A percentile compares a stretch with the other conserved stretches of the same genome.
phyloP scores from a whole-genome alignment of 35 echinoderm and acorn worm genomes.

The Patiria miniata region DNA sequence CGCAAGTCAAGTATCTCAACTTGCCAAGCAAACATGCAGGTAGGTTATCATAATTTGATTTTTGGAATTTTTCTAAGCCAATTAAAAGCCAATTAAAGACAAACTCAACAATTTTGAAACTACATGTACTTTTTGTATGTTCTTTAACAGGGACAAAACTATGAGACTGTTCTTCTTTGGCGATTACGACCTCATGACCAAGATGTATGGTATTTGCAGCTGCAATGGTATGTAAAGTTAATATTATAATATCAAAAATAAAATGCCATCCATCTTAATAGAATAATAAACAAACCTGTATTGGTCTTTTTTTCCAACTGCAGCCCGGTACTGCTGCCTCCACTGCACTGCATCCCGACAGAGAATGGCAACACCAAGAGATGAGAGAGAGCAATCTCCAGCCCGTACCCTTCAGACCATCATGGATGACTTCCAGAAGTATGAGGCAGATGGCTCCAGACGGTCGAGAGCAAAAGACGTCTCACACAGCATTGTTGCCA shows the following conservation, averaged over 20 bases:
- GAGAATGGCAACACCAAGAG: not conserved
- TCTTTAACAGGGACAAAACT: constrained; percentile 8
- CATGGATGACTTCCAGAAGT: not conserved
- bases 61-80: no score
- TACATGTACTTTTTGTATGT: not conserved
- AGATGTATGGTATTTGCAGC: constrained; percentile 30
- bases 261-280: no score
- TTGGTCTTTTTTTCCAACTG: no score
- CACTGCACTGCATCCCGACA: not conserved
- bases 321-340: not conserved
- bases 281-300: no score
- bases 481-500: not conserved
- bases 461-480: not conserved
- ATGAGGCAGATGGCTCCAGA: not conserved
- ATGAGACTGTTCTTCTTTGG: constrained; percentile 33
- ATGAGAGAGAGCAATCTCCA: not conserved
- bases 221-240: constrained; percentile 52
- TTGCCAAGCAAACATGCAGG: constrained; percentile 36
- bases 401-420: not conserved
- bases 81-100: no score
- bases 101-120: no score
- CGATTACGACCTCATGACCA: constrained; percentile 35
- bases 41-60: no score
- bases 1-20: constrained; percentile 16
- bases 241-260: no score